Percentiles rank a stretch among this genome's conserved stretches.
These are phyloP conservation scores for Nezara viridula DNA, from an alignment of 2,888 invertebrate species.

Conservation along the genomic window DNA sequence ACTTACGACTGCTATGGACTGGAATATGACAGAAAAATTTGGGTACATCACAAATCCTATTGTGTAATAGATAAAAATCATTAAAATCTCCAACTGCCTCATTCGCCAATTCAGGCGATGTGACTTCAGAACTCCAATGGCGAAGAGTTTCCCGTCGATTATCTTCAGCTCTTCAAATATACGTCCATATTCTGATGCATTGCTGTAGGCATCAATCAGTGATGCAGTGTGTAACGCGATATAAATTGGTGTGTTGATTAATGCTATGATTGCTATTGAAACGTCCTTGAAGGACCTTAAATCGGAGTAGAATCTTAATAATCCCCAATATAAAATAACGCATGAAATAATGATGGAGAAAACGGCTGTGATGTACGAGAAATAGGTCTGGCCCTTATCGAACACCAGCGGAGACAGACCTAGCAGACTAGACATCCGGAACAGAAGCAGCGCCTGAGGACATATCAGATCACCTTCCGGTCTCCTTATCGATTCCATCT, in stretches of 20 bases:
- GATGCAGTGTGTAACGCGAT: background rate
- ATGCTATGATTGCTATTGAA: background rate
- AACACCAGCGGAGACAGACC: background rate
- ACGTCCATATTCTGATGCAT: background rate
- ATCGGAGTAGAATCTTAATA: too few relatives aligned
- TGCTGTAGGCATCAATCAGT: background rate
- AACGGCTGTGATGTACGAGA: background rate
- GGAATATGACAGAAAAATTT: too few relatives aligned
- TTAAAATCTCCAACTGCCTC: background rate
- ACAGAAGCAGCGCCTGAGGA: background rate
- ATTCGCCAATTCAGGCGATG: background rate
- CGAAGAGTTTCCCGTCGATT: background rate
- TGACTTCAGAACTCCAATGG: background rate
- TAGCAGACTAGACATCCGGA: background rate
- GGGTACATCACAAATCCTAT: accelerated
- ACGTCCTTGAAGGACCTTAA: background rate
- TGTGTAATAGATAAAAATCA: background rate
- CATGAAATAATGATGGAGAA: background rate
- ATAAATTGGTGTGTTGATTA: background rate
- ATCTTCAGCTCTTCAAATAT: background rate
- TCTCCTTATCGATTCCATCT: background rate
- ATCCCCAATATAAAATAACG: background rate
- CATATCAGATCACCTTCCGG: background rate
- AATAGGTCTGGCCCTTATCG: background rate
- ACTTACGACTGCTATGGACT: too few relatives aligned